Percentiles rank a stretch among this genome's conserved stretches.
Conservation (phyloP, 2,797 vertebrate genomes). For the Eupleurogrammus muticus region DNA sequence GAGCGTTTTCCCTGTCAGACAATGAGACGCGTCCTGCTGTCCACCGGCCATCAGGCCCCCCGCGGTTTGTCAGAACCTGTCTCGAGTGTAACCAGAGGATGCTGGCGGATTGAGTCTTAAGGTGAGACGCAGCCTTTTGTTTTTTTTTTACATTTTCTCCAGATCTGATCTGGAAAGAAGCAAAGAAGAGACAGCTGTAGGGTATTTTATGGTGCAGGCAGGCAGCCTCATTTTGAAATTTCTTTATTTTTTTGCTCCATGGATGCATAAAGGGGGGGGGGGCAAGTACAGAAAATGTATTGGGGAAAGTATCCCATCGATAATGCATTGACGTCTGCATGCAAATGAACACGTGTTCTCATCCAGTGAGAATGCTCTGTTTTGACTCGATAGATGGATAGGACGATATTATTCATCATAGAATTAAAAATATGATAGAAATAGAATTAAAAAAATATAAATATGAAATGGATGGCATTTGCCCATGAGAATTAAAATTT, state of each 20-base stretch:
- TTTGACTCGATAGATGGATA: conserved; percentile 34
- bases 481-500: conserved; percentile 52
- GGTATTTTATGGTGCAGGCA: conserved; percentile 29
- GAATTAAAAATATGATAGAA: too few relatives aligned
- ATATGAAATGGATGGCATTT: conserved; percentile 25
- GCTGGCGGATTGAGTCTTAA: conserved; percentile 41
- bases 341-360: not conserved
- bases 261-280: too few relatives aligned
- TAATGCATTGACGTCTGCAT: not conserved
- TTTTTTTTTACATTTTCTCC: conserved; percentile 45
- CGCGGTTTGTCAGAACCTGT: conserved; percentile 26
- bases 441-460: too few relatives aligned
- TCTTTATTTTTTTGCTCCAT: conserved; percentile 37
- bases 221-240: conserved; percentile 22
- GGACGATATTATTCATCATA: too few relatives aligned
- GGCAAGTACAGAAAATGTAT: conserved; percentile 19
- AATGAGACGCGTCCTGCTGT: conserved; percentile 6
- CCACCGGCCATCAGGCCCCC: conserved; percentile 21
- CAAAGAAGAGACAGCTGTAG: conserved; percentile 25
- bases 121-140: conserved; percentile 39
- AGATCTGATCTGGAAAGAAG: conserved; percentile 61
- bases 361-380: conserved; percentile 18
- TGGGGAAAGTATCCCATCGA: conserved; percentile 41
- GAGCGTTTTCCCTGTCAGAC: conserved; percentile 1
- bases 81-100: conserved; percentile 20